Base-by-base conservation (phyloP, 2,797 vertebrate species). In the Sebastes variabilis region DNA sequence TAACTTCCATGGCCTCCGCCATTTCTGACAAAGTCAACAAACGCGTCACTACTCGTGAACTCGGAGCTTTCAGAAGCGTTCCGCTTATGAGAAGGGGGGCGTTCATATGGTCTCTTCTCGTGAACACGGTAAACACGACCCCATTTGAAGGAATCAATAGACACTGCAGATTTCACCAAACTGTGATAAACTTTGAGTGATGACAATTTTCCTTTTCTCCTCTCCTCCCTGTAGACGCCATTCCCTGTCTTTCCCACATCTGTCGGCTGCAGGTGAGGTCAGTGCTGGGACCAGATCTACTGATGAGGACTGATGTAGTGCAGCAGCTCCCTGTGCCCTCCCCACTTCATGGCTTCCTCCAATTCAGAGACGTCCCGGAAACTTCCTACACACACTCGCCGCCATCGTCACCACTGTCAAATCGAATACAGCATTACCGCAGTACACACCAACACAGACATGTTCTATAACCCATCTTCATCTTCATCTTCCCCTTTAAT, bases 191-290 rank as follows among this genome's bases (percentile, higher is more conserved):
- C 27, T 12, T 29, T 36, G 0, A 42, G 14, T 36, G 2, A 42
- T 12, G 2, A 34, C 4, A 11, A 4, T 24, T 74, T 25, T 71
- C 25, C 55, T 72, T 24, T 24, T 24, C 24, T 46, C 16, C 16
- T 20, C 22, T n/a, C 36, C 22, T 52, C 49, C 20, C 7, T 88
- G 4, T 25, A 96, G 96, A 92, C 38, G 82, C 77, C 4, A 8
- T 94, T 29, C 92, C 95, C 46, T 6, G 30, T 74, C 92, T 96
- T 4, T 84, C 88, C 61, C 94, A 96, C 88, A 78, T 95, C 64
- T 96, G 95, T 75, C 89, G 96, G 74, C 86, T 96, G 68, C 86
- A 86, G 74, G 32, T 96, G 14, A 74, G 93, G 36, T 66, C 46
- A 2, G 9, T 79, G 20, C 66, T 96, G 80, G 95, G 95, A 54